These are phyloP conservation scores for Anoplolepis gracilipes DNA, from an alignment of 1,140 invertebrate species.

Conservation along the genomic window DNA sequence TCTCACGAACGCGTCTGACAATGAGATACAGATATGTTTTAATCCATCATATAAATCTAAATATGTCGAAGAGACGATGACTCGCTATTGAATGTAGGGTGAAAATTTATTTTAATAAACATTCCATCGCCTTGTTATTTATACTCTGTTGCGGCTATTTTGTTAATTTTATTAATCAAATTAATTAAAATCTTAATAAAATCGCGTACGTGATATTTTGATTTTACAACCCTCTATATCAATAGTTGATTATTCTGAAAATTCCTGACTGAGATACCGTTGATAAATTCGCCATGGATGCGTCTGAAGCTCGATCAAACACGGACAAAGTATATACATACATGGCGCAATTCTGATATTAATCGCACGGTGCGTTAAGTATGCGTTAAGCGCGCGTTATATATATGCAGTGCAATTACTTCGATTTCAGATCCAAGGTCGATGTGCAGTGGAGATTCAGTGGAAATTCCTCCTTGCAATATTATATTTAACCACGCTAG, in stretches of 20 bases:
- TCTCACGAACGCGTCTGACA: background rate
- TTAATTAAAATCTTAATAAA: background rate
- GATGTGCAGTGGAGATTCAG: constrained; percentile 1
- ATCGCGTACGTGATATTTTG: background rate
- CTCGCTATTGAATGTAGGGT: background rate
- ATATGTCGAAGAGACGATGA: background rate
- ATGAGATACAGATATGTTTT: background rate
- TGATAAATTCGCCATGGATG: background rate
- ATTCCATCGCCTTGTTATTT: too few relatives aligned
- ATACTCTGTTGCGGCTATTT: too few relatives aligned
- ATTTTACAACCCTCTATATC: too few relatives aligned
- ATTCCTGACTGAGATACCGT: background rate
- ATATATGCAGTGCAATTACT: constrained; percentile 16
- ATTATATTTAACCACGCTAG: constrained; percentile 12
- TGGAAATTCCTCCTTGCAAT: constrained; percentile 1
- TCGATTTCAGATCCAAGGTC: constrained; percentile 49
- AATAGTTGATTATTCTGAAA: too few relatives aligned
- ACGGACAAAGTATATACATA: too few relatives aligned
- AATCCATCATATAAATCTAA: background rate
- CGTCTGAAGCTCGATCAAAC: background rate
- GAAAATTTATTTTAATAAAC: too few relatives aligned
- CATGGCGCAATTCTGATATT: background rate
- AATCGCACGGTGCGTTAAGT: constrained; percentile 1
- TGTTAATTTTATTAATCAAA: too few relatives aligned
- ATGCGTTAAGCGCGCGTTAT: too few relatives aligned